Conservation (phyloP, 2,797 vertebrate genomes). For the Cirrhinus molitorella region DNA sequence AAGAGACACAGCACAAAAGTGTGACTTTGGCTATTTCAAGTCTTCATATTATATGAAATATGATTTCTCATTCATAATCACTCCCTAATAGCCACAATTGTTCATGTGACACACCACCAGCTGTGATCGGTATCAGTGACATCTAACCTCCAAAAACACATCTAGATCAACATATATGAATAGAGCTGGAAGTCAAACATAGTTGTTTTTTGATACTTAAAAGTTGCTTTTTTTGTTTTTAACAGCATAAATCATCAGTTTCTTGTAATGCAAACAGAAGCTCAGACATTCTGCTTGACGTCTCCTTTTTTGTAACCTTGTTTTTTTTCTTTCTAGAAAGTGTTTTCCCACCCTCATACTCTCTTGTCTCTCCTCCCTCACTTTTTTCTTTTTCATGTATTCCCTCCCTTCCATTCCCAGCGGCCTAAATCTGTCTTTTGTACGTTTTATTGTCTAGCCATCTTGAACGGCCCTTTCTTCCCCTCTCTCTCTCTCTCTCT, state of each 20-base stretch:
- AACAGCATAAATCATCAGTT: neutral
- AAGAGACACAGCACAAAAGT: neutral
- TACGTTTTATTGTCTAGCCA: neutral
- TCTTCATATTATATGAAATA: neutral
- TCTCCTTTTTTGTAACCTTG: neutral
- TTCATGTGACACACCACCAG: neutral
- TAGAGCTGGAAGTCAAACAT: neutral
- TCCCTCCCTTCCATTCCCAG: neutral
- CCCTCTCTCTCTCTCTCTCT: neutral
- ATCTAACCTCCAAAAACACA: neutral
- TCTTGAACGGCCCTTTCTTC: conserved; percentile 2
- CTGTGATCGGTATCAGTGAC: neutral
- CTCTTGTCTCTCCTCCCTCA: conserved; percentile 22
- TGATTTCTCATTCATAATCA: neutral
- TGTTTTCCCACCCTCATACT: conserved; percentile 3
- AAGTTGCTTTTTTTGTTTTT: neutral
- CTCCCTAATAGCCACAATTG: neutral
- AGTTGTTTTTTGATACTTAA: neutral
- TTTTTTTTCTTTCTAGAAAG: conserved; percentile 8
- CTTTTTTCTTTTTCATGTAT: neutral
- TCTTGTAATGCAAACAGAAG: neutral
- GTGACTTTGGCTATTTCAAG: neutral
- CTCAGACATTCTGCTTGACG: neutral
- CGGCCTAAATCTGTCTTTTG: conserved; percentile 14
- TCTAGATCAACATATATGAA: neutral